Evolutionary conservation across 2,888 invertebrate genomes (phyloP).

Genomic region (Drosophila rellima): DNA sequence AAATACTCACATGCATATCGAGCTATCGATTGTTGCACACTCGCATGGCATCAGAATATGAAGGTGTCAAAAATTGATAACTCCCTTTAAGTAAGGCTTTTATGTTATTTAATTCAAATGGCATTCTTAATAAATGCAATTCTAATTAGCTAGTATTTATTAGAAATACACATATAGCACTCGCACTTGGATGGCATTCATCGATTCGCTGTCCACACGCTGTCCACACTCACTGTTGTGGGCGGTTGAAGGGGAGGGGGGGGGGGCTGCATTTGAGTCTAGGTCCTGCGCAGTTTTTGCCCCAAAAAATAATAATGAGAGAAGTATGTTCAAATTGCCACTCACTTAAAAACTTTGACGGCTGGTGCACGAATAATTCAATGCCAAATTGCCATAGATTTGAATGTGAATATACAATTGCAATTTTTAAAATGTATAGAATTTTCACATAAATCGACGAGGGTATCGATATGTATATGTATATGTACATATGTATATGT

Average conservation of each 20-base stretch:
- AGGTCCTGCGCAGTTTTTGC: constrained; percentile 4
- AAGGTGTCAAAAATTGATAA: constrained; percentile 1
- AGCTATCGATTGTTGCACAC: background rate
- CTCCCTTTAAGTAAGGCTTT: background rate
- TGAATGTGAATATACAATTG: constrained; percentile 19
- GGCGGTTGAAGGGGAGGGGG: background rate
- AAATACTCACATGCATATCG: background rate
- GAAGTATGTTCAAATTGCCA: constrained; percentile 47
- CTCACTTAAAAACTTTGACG: constrained; percentile 49
- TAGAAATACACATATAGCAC: constrained; percentile 9
- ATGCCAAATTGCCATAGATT: constrained; percentile 26
- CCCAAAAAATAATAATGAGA: constrained; percentile 36
- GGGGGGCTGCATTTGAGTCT: background rate
- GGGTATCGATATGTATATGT: constrained; percentile 4
- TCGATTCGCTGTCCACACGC: background rate
- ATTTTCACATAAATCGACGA: constrained; percentile 32
- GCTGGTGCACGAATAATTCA: constrained; percentile 16
- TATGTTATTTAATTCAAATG: constrained; percentile 19
- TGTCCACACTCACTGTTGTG: background rate
- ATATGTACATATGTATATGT: background rate
- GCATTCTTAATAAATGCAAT: constrained; percentile 27
- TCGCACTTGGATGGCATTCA: background rate
- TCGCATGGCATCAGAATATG: background rate
- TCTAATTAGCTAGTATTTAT: constrained; percentile 38
- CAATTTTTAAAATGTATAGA: constrained; percentile 24